Percentiles rank a stretch among this genome's conserved stretches.
Evolutionary conservation across 2,113 vertebrate genomes (phyloP).

Genomic region (Bambusicola thoracicus): DNA sequence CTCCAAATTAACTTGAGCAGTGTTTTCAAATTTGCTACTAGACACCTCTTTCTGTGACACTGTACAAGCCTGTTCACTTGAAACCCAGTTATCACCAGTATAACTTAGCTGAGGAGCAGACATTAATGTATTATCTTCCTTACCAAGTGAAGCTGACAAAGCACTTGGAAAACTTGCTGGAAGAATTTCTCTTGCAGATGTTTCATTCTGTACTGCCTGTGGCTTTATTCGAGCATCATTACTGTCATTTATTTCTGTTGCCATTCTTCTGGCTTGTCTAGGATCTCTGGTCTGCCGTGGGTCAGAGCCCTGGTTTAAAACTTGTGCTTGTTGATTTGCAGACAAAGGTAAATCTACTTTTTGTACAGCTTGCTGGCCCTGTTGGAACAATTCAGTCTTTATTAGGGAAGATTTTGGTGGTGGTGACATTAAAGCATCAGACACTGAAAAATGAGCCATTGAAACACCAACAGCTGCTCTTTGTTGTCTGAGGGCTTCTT

Average conservation of each 20-base stretch:
- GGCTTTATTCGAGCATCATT: conserved; percentile 17
- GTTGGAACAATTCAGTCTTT: conserved; percentile 83
- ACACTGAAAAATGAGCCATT: conserved; percentile 96
- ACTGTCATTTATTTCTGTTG: conserved; percentile 60
- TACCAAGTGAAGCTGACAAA: conserved; percentile 15
- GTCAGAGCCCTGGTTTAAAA: conserved; percentile 83
- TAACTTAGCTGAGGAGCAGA: conserved; percentile 11
- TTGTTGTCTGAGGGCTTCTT: conserved; percentile 92
- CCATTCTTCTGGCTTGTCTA: conserved; percentile 80
- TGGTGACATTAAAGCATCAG: conserved; percentile 92
- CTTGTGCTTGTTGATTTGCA: conserved; percentile 63
- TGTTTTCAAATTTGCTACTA: conserved; percentile 44
- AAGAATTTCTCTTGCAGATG: background rate
- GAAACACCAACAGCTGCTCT: conserved; percentile 93
- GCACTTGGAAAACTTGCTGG: conserved; percentile 4
- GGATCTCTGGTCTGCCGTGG: conserved; percentile 89
- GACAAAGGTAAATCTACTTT: conserved; percentile 71
- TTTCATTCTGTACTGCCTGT: background rate
- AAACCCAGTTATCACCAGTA: conserved; percentile 57
- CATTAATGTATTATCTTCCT: conserved; percentile 48
- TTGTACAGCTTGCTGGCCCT: conserved; percentile 80
- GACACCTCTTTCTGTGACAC: conserved; percentile 41
- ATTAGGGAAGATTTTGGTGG: conserved; percentile 80
- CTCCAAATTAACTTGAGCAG: conserved; percentile 38
- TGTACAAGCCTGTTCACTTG: background rate